Base-by-base conservation (phyloP, 2,797 vertebrate species). In the Mycteria americana region DNA sequence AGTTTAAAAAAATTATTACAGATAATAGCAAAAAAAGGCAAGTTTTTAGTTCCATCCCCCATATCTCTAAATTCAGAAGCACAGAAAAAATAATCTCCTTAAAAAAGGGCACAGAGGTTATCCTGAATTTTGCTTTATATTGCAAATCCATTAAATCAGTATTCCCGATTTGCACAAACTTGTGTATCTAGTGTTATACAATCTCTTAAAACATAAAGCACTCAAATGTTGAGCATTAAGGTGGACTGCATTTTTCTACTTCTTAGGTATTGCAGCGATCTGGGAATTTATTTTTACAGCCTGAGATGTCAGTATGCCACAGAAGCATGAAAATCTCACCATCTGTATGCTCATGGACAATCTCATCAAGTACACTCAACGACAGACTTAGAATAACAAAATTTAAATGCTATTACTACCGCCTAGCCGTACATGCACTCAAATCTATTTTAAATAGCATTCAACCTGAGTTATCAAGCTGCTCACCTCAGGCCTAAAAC, bases 341-440 rank as follows among this genome's bases (percentile, higher is more conserved):
- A 96, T 97, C 98, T 97, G 97, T 96, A 98, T 96, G 96, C 96
- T 95, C 92, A 92, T 88, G 95, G 94, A 97, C 92, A 97, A 94
- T 95, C 87, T 93, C 92, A 92, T 93, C 90, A 94, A 95, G 95
- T 82, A 96, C 90, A 89, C 69, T 77, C 41, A 93, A 97, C 79
- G 88, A 94, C 88, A 97, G 94, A 92, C 94, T 93, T 77, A 79
- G 92, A 91, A 93, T 96, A 94, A 94, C 85, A 93, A 95, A 94
- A 95, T 84, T 80, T 81, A 89, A 96, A 92, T 0, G 37, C 85
- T 94, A 79, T 94, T 93, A 94, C 78, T 85, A 84, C 82, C 9
- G 27, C 85, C 62, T 68, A 89, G 72, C 84, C 37, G 19, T 77
- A 53, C 67, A 22, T 27, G 54, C 81, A 56, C 84, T 77, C 62